These are phyloP conservation scores for Xanthostigma xanthostigma DNA, from an alignment of 2,888 invertebrate genomes.

Conservation along the genomic window DNA sequence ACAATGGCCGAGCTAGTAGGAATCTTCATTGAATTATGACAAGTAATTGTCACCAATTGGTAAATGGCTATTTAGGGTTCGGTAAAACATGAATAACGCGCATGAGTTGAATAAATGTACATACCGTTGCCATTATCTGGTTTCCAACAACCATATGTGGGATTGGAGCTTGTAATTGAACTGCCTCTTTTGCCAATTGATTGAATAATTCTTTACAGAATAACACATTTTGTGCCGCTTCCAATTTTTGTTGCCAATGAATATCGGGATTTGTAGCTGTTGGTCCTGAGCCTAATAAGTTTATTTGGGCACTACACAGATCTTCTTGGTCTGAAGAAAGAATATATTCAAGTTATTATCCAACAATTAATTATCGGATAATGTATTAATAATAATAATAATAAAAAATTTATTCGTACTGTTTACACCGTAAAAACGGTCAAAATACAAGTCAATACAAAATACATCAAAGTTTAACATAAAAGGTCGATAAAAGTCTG, in stretches of 20 bases:
- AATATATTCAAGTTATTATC: background rate
- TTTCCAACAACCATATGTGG: constrained; percentile 96
- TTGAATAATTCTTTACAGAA: constrained; percentile 95
- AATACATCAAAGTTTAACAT: no score
- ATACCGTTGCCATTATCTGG: constrained; percentile 87
- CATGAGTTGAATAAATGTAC: no score
- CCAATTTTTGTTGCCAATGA: constrained; percentile 93
- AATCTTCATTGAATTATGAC: no score
- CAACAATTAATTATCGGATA: background rate
- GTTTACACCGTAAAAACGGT: no score
- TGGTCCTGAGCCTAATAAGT: constrained; percentile 60
- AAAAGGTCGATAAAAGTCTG: no score
- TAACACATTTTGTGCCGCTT: constrained; percentile 90
- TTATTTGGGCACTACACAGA: constrained; percentile 69
- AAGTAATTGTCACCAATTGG: no score
- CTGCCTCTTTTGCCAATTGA: constrained; percentile 86
- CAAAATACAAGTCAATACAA: no score
- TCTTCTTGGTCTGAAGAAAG: constrained; percentile 66
- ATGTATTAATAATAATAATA: no score
- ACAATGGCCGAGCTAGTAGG: no score
- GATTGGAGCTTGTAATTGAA: constrained; percentile 81
- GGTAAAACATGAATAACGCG: no score
- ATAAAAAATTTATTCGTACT: no score
- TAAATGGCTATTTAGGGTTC: no score
- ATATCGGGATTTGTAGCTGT: constrained; percentile 56